Conservation (phyloP, 1,140 invertebrate genomes). For the Odontomachus brunneus region DNA sequence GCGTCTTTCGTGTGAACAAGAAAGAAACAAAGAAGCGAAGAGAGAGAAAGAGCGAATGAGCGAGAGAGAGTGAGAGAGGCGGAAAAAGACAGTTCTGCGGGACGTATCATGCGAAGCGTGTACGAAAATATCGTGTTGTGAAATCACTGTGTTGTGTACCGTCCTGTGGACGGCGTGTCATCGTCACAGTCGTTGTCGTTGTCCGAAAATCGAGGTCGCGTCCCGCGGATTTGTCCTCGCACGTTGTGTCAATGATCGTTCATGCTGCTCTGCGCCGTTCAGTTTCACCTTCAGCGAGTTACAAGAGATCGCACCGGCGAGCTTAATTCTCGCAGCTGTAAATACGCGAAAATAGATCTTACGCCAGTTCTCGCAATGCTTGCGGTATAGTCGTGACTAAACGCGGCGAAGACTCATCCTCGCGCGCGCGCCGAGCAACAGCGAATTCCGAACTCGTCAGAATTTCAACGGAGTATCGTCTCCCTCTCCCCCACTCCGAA, state of each 20-base stretch:
- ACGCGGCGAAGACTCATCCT: no score
- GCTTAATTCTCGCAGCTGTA: neutral
- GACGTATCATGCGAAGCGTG: conserved; percentile 1
- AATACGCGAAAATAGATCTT: neutral
- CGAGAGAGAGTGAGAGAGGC: no score
- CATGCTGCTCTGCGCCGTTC: neutral
- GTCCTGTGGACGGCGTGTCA: neutral
- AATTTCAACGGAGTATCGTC: no score
- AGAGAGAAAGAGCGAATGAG: no score
- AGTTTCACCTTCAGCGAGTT: neutral
- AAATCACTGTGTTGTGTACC: conserved; percentile 31
- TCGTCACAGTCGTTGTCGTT: neutral
- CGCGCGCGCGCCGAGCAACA: no score
- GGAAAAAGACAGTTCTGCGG: neutral
- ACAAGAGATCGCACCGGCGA: neutral
- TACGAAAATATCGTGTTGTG: conserved; percentile 50
- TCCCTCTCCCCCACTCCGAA: no score
- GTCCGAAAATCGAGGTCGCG: neutral
- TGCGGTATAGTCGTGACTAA: no score
- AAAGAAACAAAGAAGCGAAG: neutral
- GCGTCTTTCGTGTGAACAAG: neutral
- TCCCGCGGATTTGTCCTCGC: neutral
- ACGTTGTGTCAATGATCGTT: neutral
- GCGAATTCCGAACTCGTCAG: no score
- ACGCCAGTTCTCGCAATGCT: neutral